phyloP scores from a whole-genome alignment of 2,113 vertebrate genomes.

The Azemiops feae region DNA sequence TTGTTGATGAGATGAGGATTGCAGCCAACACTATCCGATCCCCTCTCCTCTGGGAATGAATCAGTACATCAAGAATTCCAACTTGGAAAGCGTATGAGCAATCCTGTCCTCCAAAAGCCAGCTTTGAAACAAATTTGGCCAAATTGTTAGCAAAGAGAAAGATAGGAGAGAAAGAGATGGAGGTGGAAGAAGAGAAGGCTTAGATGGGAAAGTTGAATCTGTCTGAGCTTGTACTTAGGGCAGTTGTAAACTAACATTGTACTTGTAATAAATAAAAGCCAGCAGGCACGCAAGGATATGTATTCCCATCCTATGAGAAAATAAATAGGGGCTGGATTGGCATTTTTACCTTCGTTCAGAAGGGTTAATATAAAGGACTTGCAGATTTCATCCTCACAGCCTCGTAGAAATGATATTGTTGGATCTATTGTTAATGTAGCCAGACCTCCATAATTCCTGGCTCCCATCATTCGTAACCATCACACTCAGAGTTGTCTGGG shows the following conservation, averaged over 20 bases:
- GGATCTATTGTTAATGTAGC: not conserved
- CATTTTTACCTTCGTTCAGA: not conserved
- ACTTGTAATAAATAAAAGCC: not conserved
- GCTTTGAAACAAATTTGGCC: not conserved
- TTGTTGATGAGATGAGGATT: slow-evolving; percentile 38
- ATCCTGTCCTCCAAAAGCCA: slow-evolving; percentile 14
- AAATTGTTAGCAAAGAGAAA: not conserved
- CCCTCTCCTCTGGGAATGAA: slow-evolving; percentile 16
- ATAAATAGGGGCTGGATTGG: not conserved
- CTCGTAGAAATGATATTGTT: not conserved
- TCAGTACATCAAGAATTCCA: slow-evolving; percentile 22
- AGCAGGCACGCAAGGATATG: not conserved
- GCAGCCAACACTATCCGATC: not conserved
- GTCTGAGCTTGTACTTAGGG: not conserved
- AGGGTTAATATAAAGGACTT: not conserved
- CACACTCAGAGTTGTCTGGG: not conserved
- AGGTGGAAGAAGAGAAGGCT: not conserved
- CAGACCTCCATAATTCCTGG: not conserved
- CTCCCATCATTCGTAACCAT: not conserved
- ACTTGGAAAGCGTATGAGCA: slow-evolving; percentile 15
- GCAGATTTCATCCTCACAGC: not conserved
- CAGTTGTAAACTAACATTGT: not conserved
- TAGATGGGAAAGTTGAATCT: not conserved
- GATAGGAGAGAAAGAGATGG: not conserved
- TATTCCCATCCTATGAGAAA: not conserved